A percentile compares a stretch with the other conserved stretches of the same genome.
phyloP scores from a whole-genome alignment of 2,113 vertebrate genomes.

The Elephantulus edwardii region DNA sequence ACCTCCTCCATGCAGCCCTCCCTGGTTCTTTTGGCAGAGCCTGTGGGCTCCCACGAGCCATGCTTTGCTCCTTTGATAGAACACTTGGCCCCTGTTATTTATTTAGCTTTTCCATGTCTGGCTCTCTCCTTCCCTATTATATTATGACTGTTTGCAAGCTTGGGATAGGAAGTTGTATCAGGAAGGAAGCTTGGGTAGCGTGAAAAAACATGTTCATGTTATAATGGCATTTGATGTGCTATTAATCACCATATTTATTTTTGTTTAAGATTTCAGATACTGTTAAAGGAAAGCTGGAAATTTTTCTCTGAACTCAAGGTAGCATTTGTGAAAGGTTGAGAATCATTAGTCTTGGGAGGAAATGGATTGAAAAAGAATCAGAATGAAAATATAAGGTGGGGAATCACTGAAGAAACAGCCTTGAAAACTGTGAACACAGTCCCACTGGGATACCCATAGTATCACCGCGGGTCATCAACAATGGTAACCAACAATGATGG shows the following conservation, averaged over 20 bases:
- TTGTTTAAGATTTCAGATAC: conserved; percentile 22
- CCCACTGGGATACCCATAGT: no score
- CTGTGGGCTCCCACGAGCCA: no score
- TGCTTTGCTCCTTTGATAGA: neutral
- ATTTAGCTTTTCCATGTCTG: neutral
- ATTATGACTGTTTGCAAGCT: neutral
- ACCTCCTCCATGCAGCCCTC: neutral
- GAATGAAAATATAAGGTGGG: neutral
- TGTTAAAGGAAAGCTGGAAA: neutral
- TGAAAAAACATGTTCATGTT: neutral
- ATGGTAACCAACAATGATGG: no score
- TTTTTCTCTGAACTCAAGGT: conserved; percentile 10
- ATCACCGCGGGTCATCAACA: no score
- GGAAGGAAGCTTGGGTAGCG: neutral
- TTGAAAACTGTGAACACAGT: no score
- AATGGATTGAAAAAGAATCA: neutral
- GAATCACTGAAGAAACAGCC: neutral
- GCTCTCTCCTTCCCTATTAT: neutral
- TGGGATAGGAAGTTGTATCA: neutral
- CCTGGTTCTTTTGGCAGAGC: neutral
- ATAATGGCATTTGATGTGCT: neutral
- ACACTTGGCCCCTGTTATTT: neutral
- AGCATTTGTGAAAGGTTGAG: neutral
- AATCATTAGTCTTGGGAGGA: neutral
- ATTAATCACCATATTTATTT: neutral